Conservation (phyloP, 2,113 vertebrate genomes). For the Tetrax tetrax region DNA sequence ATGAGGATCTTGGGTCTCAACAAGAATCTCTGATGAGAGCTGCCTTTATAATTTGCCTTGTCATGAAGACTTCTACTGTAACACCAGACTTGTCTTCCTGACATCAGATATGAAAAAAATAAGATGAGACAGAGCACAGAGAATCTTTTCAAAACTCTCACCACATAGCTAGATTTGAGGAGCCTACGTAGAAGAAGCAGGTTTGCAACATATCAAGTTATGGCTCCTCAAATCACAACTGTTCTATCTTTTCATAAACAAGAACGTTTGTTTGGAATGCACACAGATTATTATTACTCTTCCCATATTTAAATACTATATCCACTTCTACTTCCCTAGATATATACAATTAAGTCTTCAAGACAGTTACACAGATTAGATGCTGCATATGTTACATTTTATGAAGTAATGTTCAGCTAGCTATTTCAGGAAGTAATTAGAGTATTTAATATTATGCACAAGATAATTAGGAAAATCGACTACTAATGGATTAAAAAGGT, state of each 20-base stretch:
- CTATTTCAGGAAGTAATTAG: slow-evolving; percentile 41
- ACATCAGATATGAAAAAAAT: neutral
- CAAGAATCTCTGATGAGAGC: neutral
- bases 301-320: slow-evolving; percentile 9
- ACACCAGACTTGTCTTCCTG: neutral
- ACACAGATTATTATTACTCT: neutral
- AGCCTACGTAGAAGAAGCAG: neutral
- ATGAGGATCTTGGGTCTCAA: neutral
- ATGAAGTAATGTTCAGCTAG: slow-evolving; percentile 35
- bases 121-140: neutral
- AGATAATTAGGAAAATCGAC: slow-evolving; percentile 58
- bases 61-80: neutral
- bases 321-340: slow-evolving; percentile 1
- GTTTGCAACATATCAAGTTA: neutral
- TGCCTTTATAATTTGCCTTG: neutral
- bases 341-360: slow-evolving; percentile 1
- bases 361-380: neutral
- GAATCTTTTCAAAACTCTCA: neutral
- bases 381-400: neutral
- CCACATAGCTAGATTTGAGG: neutral
- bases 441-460: slow-evolving; percentile 43
- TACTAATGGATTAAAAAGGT: slow-evolving; percentile 33
- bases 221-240: neutral
- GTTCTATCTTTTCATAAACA: neutral
- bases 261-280: neutral